These are phyloP conservation scores for Eulemur mongoz DNA, from an alignment of 2,797 vertebrate species.

Conservation along the genomic window DNA sequence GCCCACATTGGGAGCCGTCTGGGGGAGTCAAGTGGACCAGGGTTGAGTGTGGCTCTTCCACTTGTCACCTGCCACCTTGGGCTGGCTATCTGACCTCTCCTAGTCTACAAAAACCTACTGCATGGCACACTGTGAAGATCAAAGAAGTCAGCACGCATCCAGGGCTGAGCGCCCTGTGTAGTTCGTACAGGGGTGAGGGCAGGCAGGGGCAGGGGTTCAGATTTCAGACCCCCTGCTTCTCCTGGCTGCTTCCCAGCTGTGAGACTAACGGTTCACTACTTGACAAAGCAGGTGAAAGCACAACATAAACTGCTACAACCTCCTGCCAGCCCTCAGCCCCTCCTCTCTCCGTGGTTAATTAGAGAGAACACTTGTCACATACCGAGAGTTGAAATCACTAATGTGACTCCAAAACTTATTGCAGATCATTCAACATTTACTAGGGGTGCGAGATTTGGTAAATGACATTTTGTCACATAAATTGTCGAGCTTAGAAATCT, in stretches of 20 bases:
- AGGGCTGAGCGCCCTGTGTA: fast-evolving
- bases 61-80: background rate
- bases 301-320: background rate
- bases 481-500: background rate
- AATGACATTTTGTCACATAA: background rate
- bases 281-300: background rate
- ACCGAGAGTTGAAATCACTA: background rate
- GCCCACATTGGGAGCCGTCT: background rate
- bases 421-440: background rate
- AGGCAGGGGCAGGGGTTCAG: fast-evolving
- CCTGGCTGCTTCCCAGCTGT: fast-evolving
- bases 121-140: fast-evolving
- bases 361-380: slow-evolving; percentile 18
- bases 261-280: background rate
- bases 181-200: fast-evolving
- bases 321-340: background rate
- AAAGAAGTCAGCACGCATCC: fast-evolving
- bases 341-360: background rate
- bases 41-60: too few relatives aligned
- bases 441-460: background rate
- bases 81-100: background rate
- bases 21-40: background rate
- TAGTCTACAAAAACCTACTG: background rate
- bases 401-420: background rate
- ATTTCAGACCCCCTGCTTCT: background rate